Evolutionary conservation across 2,113 vertebrate genomes (phyloP), one percentile per base, ranked within the genome.

Genomic region (Pachyramphus minor): DNA sequence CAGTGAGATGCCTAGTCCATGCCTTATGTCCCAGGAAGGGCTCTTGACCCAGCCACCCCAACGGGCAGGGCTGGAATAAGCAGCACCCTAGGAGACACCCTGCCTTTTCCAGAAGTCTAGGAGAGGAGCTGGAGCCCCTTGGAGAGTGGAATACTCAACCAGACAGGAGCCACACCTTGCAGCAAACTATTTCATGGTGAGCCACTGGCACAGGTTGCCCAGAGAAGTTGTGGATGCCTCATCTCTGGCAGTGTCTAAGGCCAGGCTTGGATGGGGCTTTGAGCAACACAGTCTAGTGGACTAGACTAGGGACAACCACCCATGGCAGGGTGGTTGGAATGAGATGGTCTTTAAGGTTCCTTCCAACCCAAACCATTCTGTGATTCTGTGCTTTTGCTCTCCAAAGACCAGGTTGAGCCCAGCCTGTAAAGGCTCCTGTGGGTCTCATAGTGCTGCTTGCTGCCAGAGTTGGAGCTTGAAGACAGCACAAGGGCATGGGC

Each of bases 61-160:
- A 68, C 10, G 55, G 25, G 18, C 23, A 78, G 16, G 6, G 31
- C 31, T 63, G 25, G 28, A 84, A 52, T 2, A 76, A 33, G 27
- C 14, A 82, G n/a, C 25, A 45, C 11, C n/a, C n/a, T 47, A 39
- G 27, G 16, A 77, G 39, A 60, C 3, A 53, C 2, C 6, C 31
- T 37, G 6, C 2, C 30, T 3, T 11, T 83, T 62, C 27, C 39
- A 72, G 22, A 72, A 69, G 62, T 30, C 18, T 44, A 60, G n/a
- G 11, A 76, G 22, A 25, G 13, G 17, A 71, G 42, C 9, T n/a
- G n/a, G n/a, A n/a, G n/a, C n/a, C 8, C 20, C 30, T 55, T n/a
- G 22, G 42, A 79, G 5, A 27, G 5, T 44, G 3, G 1, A 52
- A 14, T 2, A 1, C 37, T 52, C 1, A 1, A n/a, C 19, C 17